Evolutionary conservation across 2,113 vertebrate species (phyloP).

Genomic region (Podocnemis expansa): DNA sequence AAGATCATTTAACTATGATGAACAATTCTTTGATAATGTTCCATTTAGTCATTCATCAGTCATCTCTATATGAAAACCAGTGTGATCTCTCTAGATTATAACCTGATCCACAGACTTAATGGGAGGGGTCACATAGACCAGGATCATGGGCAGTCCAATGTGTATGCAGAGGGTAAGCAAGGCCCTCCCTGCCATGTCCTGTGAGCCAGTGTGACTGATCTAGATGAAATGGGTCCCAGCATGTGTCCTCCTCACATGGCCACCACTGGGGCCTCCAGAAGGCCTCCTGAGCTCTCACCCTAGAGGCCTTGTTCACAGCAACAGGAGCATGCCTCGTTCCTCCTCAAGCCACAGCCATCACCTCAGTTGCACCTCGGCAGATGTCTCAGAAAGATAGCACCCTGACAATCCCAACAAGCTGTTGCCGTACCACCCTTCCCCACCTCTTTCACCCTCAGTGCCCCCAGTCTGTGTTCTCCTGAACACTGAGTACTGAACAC

Average conservation of each 20-base stretch:
- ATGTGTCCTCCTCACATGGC: not conserved
- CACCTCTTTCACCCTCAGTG: not conserved
- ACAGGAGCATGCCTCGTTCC: not conserved
- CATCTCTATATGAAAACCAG: not conserved
- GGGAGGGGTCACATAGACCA: not conserved
- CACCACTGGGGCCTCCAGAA: not conserved
- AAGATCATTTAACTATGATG: not conserved
- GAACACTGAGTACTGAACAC: not conserved
- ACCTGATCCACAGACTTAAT: not conserved
- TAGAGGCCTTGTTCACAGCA: rapidly evolving
- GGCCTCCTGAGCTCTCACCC: not conserved
- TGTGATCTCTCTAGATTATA: not conserved
- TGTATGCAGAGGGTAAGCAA: not conserved
- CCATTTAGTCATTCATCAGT: not conserved
- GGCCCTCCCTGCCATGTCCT: rapidly evolving
- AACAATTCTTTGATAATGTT: not conserved
- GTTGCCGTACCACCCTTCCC: rapidly evolving
- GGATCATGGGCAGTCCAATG: not conserved
- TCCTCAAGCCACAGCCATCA: not conserved
- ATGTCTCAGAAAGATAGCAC: not conserved
- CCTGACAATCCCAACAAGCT: rapidly evolving
- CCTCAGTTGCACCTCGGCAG: not conserved
- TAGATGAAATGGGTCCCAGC: rapidly evolving
- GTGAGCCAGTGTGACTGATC: not conserved
- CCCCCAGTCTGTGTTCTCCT: not conserved